Conservation (phyloP, 64 coral and sea anemone genomes). For the Trachythela sp. region DNA sequence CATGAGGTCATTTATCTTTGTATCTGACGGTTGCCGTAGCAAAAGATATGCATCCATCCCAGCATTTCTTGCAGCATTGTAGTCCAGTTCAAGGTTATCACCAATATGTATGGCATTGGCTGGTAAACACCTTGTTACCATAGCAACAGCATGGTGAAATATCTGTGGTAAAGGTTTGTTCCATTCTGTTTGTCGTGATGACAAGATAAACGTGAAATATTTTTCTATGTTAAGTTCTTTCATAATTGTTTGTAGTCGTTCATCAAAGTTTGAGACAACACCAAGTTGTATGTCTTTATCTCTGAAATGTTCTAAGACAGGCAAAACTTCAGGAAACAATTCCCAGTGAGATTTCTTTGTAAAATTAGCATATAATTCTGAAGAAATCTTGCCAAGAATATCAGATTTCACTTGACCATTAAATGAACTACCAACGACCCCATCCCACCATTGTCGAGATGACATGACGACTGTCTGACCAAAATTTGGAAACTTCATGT, state of each 20-base stretch:
- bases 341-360: neutral
- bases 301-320: neutral
- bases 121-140: neutral
- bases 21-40: neutral
- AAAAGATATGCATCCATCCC: neutral
- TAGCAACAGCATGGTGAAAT: neutral
- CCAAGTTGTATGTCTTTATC: neutral
- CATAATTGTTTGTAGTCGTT: neutral
- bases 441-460: neutral
- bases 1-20: neutral
- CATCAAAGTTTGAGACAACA: slow-evolving; percentile 16
- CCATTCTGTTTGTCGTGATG: neutral
- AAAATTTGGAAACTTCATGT: neutral
- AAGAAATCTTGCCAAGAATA: neutral
- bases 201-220: neutral
- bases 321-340: neutral
- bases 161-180: neutral
- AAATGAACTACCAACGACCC: neutral
- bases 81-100: slow-evolving; percentile 1
- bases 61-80: neutral
- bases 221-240: neutral
- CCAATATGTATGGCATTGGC: neutral
- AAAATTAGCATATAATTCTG: neutral
- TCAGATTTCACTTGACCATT: neutral
- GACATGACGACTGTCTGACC: neutral